Base-by-base conservation (phyloP, 1,140 invertebrate genomes). In the Pogonomyrmex barbatus region DNA sequence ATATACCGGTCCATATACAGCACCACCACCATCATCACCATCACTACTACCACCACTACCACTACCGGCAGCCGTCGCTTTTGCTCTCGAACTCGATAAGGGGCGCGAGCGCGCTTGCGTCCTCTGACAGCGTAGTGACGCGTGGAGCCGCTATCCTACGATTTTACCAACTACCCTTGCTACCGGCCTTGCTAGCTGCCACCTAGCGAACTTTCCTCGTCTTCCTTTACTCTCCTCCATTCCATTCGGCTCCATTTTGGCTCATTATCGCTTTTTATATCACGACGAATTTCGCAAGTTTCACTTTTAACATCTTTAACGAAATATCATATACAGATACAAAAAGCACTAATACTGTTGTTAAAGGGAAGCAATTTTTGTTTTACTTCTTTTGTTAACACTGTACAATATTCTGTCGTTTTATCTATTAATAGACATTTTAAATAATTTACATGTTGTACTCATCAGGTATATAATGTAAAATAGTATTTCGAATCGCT, bases 11-110 rank as follows among this genome's bases (percentile, higher is more conserved):
- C 54, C 63, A 58, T 75, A 12, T 50, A 83, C 42, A 17, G 68
- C 65, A 68, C 65, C 45, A 68, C 30, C 24, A 68, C 24, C n/a
- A 56, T 42, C 17, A 24, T 42, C 78, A 17, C 67, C 47, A 9
- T 47, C 68, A 39, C 58, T 33, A 58, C 68, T 30, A 24, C n/a
- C 56, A 10, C 52, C 63, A 77, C 90, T 39, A 67, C 88, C 56
- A 81, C 68, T 83, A 85, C 82, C 75, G 50, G 81, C 85, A 86
- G 76, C 87, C 88, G 89, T 91, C 87, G 92, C 92, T 93, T 93
- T 92, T 92, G 88, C 93, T 94, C 92, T 93, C 92, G 91, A 94
- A 94, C 92, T 93, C 93, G 93, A 94, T 94, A 94, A 94, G 93
- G 93, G 91, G 88, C 88, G 92, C 92, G 91, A 89, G 87, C 91